These are phyloP conservation scores for Helicoverpa zea DNA, from an alignment of 1,140 invertebrate genomes.

Conservation along the genomic window DNA sequence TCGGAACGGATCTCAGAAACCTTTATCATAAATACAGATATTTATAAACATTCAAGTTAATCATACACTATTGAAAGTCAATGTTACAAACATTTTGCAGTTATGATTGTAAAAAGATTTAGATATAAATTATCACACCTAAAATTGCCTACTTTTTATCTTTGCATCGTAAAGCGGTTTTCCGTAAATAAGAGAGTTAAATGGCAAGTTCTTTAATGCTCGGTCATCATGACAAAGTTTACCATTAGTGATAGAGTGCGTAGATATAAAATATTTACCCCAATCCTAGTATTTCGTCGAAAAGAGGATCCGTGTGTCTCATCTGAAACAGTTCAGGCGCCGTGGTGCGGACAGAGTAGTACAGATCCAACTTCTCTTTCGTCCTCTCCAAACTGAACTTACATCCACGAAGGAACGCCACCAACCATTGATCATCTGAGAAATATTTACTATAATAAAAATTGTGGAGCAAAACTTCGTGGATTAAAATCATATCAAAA, in stretches of 20 bases:
- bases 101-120: too few relatives aligned
- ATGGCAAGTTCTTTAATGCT: too few relatives aligned
- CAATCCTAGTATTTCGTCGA: conserved; percentile 75
- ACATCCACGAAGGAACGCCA: conserved; percentile 89
- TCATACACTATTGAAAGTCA: background rate
- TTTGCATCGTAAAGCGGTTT: too few relatives aligned
- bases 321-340: conserved; percentile 86
- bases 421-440: conserved; percentile 88
- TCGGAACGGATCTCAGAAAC: too few relatives aligned
- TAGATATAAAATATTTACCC: conserved; percentile 65
- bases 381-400: conserved; percentile 90
- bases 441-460: background rate
- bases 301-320: conserved; percentile 67
- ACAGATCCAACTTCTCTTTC: conserved; percentile 89
- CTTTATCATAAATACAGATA: background rate
- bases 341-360: conserved; percentile 87
- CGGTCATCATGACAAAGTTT: too few relatives aligned
- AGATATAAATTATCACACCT: too few relatives aligned
- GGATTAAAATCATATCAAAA: too few relatives aligned
- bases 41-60: background rate
- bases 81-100: too few relatives aligned
- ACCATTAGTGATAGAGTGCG: too few relatives aligned
- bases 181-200: too few relatives aligned
- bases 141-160: too few relatives aligned
- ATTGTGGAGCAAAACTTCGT: too few relatives aligned